Evolutionary conservation across 1,140 invertebrate genomes (phyloP).

Genomic region (Parasteatoda tepidariorum): DNA sequence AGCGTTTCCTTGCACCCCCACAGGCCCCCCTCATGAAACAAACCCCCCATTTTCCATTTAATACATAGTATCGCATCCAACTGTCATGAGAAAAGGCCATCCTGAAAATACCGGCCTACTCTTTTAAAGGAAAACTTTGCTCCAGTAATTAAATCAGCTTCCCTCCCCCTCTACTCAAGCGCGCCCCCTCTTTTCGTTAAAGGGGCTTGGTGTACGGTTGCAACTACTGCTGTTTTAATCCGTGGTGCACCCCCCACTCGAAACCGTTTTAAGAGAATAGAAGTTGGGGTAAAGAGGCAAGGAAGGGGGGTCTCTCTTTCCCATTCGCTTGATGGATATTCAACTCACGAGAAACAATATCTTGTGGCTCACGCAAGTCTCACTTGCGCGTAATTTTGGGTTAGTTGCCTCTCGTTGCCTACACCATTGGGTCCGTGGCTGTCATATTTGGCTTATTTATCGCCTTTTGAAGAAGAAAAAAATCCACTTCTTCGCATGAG

Average conservation of each 20-base stretch:
- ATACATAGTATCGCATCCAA: conserved; percentile 58
- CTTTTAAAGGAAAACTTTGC: conserved; percentile 61
- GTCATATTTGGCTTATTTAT: conserved; percentile 10
- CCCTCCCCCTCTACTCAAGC: background rate
- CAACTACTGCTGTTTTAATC: conserved; percentile 59
- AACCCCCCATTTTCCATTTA: conserved; percentile 53
- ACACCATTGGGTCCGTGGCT: background rate
- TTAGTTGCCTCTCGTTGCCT: conserved; percentile 60
- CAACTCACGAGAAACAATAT: conserved; percentile 59
- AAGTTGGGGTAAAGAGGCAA: background rate
- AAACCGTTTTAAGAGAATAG: conserved; percentile 38
- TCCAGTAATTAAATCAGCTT: conserved; percentile 58
- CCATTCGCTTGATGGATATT: conserved; percentile 60
- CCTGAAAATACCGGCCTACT: conserved; percentile 53
- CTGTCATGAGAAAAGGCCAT: conserved; percentile 58
- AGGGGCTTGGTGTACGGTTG: conserved; percentile 53
- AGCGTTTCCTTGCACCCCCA: background rate
- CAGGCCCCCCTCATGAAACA: background rate
- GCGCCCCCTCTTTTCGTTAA: background rate
- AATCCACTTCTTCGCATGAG: too few species aligned
- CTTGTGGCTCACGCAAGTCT: conserved; percentile 57
- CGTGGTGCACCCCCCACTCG: background rate
- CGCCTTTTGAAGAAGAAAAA: background rate
- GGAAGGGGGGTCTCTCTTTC: conserved; percentile 18
- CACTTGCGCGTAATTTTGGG: conserved; percentile 60